phyloP scores from a whole-genome alignment of 2,797 vertebrate species.

The Pseudomugil gertrudae region DNA sequence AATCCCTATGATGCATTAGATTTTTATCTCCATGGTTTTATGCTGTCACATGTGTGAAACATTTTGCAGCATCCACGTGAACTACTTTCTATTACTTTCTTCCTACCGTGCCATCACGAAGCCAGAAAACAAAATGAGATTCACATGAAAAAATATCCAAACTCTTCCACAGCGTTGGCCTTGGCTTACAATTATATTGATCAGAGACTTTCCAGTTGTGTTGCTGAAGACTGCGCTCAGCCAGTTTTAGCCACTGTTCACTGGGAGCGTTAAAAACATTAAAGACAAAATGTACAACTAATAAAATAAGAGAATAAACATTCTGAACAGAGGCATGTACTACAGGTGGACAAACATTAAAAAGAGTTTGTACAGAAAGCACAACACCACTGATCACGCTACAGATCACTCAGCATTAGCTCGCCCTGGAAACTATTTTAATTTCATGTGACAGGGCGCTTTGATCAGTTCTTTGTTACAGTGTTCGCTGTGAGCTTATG shows the following conservation, averaged over 20 bases:
- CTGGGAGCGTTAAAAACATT: not conserved
- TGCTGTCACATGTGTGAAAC: not conserved
- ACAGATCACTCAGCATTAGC: not conserved
- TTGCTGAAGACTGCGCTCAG: not conserved
- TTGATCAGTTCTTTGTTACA: conserved; percentile 35
- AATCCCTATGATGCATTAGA: not conserved
- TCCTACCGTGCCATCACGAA: not conserved
- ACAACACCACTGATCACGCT: not conserved
- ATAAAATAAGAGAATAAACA: not conserved
- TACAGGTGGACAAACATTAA: not conserved
- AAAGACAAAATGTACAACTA: not conserved
- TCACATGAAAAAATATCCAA: not conserved
- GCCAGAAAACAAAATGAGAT: not conserved
- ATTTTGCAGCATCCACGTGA: not conserved
- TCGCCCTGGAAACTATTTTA: not conserved
- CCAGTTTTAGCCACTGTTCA: not conserved
- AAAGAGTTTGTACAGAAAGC: not conserved
- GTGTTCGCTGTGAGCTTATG: conserved; percentile 17
- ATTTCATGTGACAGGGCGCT: conserved; percentile 32
- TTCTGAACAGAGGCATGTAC: not conserved
- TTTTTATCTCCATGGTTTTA: too few relatives aligned
- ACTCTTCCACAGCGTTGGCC: not conserved
- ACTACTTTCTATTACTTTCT: not conserved
- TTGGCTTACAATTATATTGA: not conserved
- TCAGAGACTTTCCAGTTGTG: not conserved